Percentiles rank a stretch among this genome's conserved stretches.
Evolutionary conservation across 1,140 invertebrate genomes (phyloP).

Genomic region (Drosophila kanapiae): DNA sequence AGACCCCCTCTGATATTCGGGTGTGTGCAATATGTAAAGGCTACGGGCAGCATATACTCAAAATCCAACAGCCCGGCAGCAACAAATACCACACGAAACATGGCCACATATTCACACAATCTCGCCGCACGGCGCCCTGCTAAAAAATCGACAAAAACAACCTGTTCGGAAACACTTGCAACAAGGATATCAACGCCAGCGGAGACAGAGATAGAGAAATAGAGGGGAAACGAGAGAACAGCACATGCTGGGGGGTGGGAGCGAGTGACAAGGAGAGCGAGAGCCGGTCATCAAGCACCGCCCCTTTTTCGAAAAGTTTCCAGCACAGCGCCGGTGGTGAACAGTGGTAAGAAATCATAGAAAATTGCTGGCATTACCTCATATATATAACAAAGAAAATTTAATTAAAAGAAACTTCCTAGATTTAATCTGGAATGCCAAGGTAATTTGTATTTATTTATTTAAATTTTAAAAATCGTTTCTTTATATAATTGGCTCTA

Average conservation of each 20-base stretch:
- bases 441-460: neutral
- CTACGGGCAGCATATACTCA: constrained; percentile 81
- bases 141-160: constrained; percentile 85
- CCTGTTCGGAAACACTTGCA: constrained; percentile 85
- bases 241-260: constrained; percentile 40
- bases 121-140: constrained; percentile 64
- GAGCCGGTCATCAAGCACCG: constrained; percentile 59
- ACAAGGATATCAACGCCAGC: constrained; percentile 70
- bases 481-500: too few relatives aligned
- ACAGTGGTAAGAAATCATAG: constrained; percentile 42
- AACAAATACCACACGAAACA: constrained; percentile 60
- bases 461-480: too few relatives aligned
- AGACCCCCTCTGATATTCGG: constrained; percentile 3
- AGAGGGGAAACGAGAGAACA: constrained; percentile 23
- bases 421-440: neutral
- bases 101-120: constrained; percentile 80
- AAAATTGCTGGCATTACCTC: too few relatives aligned
- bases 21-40: constrained; percentile 75
- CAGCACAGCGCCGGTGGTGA: neutral
- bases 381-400: too few relatives aligned
- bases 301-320: constrained; percentile 70
- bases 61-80: constrained; percentile 58
- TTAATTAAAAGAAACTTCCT: too few relatives aligned
- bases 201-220: constrained; percentile 31
- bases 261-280: constrained; percentile 32